phyloP scores from a whole-genome alignment of 2,888 invertebrate genomes.

The Bugula neritina region DNA sequence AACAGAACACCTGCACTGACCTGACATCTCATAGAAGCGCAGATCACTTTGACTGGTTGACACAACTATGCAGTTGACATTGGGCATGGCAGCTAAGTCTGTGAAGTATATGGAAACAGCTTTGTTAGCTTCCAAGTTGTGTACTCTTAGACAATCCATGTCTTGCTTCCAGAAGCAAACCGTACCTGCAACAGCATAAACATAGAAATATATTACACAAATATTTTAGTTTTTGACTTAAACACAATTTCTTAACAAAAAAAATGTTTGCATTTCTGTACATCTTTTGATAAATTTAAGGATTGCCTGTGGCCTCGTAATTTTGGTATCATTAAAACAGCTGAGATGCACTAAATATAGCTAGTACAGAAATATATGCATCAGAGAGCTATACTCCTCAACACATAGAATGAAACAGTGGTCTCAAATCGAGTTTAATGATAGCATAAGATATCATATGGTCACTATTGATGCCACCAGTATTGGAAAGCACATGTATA shows the following conservation, averaged over 20 bases:
- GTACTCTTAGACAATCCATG: slow-evolving; percentile 9
- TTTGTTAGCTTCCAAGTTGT: neutral
- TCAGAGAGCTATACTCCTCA: no score
- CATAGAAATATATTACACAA: neutral
- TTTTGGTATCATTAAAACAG: no score
- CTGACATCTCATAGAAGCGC: slow-evolving; percentile 19
- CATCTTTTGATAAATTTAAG: no score
- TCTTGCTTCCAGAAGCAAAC: slow-evolving; percentile 21
- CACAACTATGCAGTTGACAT: slow-evolving; percentile 26
- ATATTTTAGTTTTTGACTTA: neutral
- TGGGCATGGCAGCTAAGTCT: slow-evolving; percentile 1
- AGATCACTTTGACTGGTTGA: slow-evolving; percentile 22
- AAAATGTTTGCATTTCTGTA: no score
- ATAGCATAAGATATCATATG: neutral
- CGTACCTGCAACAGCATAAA: slow-evolving; percentile 2
- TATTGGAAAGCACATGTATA: no score
- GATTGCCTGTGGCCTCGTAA: no score
- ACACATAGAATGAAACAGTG: no score
- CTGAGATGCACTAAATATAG: no score
- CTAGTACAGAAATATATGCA: no score
- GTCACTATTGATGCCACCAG: neutral
- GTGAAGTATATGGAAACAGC: slow-evolving; percentile 11
- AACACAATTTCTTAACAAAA: no score
- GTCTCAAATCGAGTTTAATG: no score
- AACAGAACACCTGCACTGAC: neutral